Base-by-base conservation (phyloP, 1,140 invertebrate species). In the Penaeus chinensis region DNA sequence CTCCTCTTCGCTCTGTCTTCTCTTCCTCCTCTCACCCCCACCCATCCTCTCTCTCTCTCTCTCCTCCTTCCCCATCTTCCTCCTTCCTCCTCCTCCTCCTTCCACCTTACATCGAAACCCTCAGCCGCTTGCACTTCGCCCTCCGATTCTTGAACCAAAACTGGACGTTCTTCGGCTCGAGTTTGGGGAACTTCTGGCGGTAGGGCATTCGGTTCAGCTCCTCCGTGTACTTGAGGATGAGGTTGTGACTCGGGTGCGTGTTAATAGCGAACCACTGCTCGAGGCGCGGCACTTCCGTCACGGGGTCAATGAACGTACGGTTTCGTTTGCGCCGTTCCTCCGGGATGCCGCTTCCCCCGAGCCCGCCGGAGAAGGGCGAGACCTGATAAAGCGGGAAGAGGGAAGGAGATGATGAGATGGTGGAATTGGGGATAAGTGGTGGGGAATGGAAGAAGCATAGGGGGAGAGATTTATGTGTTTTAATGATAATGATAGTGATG, bases 241-340 rank as follows among this genome's bases (percentile, higher is more conserved):
- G 94, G 93, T 98, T 98, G 92, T 99, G 98, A 90, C 97, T 98
- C 66, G 98, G 98, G 93, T 99, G 98, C 47, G 98, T 99, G 93
- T 99, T 99, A 91, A 97, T 95, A n/a, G 95, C 95, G 92, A 99
- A 99, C 98, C 98, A 99, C 91, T 97, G 96, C 92, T 99, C 98
- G 84, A 99, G 93, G 90, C 97, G 95, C 8, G 98, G 98, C 76
- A 99, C 98, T 94, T 99, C 98, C 37, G 97, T 98, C 20, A 99
- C 97, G 0, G 98, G 98, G 93, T 99, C 98, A 90, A 99, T 99
- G 92, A 99, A 99, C n/a, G 98, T 99, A 88, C 98, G 94, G 92
- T 99, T 99, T 62, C 98, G 94, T 92, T 98, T 98, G 62, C 97
- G 94, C 81, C 97, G 94, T 91, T 98, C 97, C 91, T 94, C 94